A percentile compares a stretch with the other conserved stretches of the same genome.
Conservation (phyloP, 2,888 invertebrate species). For the Bellardia pandia region DNA sequence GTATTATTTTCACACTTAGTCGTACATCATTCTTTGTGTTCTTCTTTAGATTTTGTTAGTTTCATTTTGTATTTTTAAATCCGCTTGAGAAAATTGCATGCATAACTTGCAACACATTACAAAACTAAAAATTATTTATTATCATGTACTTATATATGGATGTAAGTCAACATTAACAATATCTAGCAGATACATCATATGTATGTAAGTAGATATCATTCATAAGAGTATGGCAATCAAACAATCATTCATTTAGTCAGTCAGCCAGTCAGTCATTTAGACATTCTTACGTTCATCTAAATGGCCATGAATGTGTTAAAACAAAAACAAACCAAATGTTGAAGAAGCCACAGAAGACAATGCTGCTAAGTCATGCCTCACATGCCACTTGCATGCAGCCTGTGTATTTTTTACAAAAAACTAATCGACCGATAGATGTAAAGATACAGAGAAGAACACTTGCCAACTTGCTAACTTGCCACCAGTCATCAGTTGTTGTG, state of each 20-base stretch:
- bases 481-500: background rate
- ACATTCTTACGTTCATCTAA: slow-evolving; percentile 9
- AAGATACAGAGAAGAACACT: slow-evolving; percentile 41
- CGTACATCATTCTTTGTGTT: slow-evolving; percentile 1
- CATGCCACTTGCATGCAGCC: slow-evolving; percentile 8
- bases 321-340: slow-evolving; percentile 27
- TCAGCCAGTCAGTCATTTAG: background rate
- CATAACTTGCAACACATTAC: slow-evolving; percentile 52
- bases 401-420: slow-evolving; percentile 5
- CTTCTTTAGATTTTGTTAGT: slow-evolving; percentile 13
- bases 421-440: slow-evolving; percentile 49
- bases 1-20: slow-evolving; percentile 5
- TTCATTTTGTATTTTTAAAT: slow-evolving; percentile 37
- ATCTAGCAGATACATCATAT: background rate
- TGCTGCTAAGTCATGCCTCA: slow-evolving; percentile 35
- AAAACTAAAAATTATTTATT: slow-evolving; percentile 35
- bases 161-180: slow-evolving; percentile 34
- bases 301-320: slow-evolving; percentile 56
- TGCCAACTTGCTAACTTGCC: slow-evolving; percentile 3
- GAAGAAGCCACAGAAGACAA: slow-evolving; percentile 1
- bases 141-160: background rate
- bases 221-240: background rate
- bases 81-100: slow-evolving; percentile 56
- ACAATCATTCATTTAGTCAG: slow-evolving; percentile 8
- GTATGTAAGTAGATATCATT: background rate